A percentile compares a stretch with the other conserved stretches of the same genome.
These are phyloP conservation scores for Ophioninae sp. DNA, from an alignment of 2,888 invertebrate species.

Conservation along the genomic window DNA sequence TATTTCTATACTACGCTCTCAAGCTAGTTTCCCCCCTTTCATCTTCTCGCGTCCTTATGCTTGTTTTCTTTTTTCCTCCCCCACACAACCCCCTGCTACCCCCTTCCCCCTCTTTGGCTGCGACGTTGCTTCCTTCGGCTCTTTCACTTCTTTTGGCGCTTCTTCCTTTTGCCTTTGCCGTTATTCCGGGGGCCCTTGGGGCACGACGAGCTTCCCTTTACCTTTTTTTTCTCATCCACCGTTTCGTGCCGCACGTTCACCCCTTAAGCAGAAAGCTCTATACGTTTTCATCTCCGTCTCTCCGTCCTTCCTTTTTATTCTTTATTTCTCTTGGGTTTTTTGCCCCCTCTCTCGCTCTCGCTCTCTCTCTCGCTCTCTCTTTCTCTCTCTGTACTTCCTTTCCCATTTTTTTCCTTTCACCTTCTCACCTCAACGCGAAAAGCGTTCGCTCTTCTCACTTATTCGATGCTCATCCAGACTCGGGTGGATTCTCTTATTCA, in stretches of 20 bases:
- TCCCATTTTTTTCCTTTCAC: constrained; percentile 49
- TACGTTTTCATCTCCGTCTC: constrained; percentile 14
- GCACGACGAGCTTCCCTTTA: constrained; percentile 28
- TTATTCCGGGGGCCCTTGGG: constrained; percentile 34
- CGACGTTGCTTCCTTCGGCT: not conserved
- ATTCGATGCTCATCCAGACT: constrained; percentile 60
- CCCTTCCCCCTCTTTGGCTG: no score
- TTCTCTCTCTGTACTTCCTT: not conserved
- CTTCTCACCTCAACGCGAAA: constrained; percentile 45
- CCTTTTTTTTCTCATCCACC: constrained; percentile 31
- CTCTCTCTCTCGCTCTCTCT: not conserved
- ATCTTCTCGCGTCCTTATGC: constrained; percentile 9
- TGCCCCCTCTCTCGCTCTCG: not conserved
- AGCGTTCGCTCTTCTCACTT: constrained; percentile 40
- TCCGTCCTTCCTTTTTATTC: constrained; percentile 26
- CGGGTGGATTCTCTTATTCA: constrained; percentile 61
- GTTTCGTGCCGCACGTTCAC: constrained; percentile 25
- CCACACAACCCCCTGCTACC: no score
- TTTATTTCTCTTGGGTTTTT: constrained; percentile 37
- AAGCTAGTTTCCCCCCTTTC: constrained; percentile 37
- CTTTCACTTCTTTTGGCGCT: constrained; percentile 36
- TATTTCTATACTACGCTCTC: constrained; percentile 54
- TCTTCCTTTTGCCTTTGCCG: constrained; percentile 36
- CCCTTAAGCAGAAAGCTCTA: constrained; percentile 26
- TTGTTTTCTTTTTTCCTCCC: constrained; percentile 6